Percentiles rank a stretch among this genome's conserved stretches.
Evolutionary conservation across 2,113 vertebrate species (phyloP).

Genomic region (Brachyhypopomus gauderio): DNA sequence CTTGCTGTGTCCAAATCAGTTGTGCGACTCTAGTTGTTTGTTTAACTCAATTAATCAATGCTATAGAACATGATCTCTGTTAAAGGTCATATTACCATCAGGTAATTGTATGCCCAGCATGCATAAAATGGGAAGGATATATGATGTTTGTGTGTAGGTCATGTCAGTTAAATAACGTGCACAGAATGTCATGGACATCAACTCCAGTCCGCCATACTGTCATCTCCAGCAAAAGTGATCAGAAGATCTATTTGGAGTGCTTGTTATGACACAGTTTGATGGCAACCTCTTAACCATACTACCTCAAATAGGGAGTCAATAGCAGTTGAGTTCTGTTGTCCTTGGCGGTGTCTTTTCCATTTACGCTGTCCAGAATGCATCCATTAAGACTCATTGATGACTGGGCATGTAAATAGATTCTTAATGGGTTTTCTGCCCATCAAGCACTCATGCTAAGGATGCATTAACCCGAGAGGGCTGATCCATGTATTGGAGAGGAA

Average conservation of each 20-base stretch:
- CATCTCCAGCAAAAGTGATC: not conserved
- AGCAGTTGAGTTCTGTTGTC: slow-evolving; percentile 7
- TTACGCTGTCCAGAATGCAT: not conserved
- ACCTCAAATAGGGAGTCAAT: slow-evolving; percentile 24
- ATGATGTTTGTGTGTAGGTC: not conserved
- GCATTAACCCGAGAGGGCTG: slow-evolving; percentile 7
- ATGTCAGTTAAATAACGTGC: not conserved
- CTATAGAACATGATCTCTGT: not conserved
- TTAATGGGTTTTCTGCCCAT: slow-evolving; percentile 40
- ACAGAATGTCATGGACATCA: not conserved
- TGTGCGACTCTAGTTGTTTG: not conserved
- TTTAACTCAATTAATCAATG: not conserved
- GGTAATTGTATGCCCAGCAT: not conserved
- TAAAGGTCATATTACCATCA: not conserved
- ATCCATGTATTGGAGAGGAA: slow-evolving; percentile 11
- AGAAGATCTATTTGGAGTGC: not conserved
- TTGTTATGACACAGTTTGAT: not conserved
- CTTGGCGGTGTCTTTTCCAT: slow-evolving; percentile 15
- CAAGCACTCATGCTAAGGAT: slow-evolving; percentile 3
- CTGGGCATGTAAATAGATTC: slow-evolving; percentile 40
- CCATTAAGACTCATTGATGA: slow-evolving; percentile 52
- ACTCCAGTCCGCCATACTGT: not conserved
- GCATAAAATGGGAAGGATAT: not conserved
- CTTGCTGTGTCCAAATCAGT: not conserved
- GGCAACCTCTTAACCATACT: slow-evolving; percentile 3